phyloP scores from a whole-genome alignment of 2,888 invertebrate species.

The Stictocephala bisonia region DNA sequence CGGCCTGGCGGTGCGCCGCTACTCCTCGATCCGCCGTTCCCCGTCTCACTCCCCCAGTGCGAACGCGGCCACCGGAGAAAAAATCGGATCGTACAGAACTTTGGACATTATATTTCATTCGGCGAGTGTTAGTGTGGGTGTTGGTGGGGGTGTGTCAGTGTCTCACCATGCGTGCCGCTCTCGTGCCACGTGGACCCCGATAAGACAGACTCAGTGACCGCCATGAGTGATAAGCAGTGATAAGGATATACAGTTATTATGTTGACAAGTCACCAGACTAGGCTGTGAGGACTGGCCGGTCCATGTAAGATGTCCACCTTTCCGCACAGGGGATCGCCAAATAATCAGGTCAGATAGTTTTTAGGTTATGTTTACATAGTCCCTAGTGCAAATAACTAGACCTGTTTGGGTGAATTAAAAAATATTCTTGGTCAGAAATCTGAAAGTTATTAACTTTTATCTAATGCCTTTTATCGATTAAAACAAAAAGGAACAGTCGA shows the following conservation, averaged over 20 bases:
- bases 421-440: too few relatives aligned
- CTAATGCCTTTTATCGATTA: too few relatives aligned
- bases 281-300: slow-evolving; percentile 26
- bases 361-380: slow-evolving; percentile 34
- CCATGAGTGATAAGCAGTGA: too few relatives aligned
- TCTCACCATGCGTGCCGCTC: too few relatives aligned
- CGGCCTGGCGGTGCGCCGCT: slow-evolving; percentile 19
- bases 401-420: too few relatives aligned
- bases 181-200: too few relatives aligned
- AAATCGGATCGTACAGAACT: slow-evolving; percentile 37
- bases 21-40: slow-evolving; percentile 18
- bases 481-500: too few relatives aligned
- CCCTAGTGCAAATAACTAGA: too few relatives aligned
- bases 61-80: slow-evolving; percentile 43
- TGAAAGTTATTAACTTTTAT: too few relatives aligned
- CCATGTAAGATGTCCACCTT: slow-evolving; percentile 42
- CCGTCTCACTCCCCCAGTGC: slow-evolving; percentile 36
- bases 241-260: too few relatives aligned
- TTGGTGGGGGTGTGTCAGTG: background rate
- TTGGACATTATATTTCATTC: slow-evolving; percentile 44
- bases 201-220: too few relatives aligned
- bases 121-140: slow-evolving; percentile 18
- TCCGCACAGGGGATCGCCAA: slow-evolving; percentile 43
- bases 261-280: background rate
- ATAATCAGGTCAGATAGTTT: slow-evolving; percentile 40